phyloP scores from a whole-genome alignment of 2,797 vertebrate species.

The Typhlichthys subterraneus region DNA sequence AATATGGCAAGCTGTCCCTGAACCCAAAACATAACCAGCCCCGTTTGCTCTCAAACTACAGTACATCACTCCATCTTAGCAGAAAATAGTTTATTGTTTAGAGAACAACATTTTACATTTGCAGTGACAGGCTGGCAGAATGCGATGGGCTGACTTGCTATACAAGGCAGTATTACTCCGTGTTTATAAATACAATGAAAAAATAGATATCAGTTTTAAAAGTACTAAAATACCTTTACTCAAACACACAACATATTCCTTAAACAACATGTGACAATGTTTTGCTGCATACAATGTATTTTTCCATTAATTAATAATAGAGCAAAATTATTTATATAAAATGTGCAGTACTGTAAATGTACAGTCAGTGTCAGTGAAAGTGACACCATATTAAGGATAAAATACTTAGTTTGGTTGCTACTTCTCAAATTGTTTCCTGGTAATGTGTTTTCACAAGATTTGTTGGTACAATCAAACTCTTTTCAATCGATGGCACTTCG shows the following conservation, averaged over 20 bases:
- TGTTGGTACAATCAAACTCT: no score
- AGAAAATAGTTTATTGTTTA: constrained; percentile 33
- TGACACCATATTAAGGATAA: no score
- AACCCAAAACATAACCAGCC: constrained; percentile 19
- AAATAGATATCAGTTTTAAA: constrained; percentile 34
- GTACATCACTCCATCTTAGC: not conserved
- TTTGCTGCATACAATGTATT: not conserved
- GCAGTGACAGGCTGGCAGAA: constrained; percentile 44
- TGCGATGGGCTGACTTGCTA: constrained; percentile 44
- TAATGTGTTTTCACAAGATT: no score
- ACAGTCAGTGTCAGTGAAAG: no score
- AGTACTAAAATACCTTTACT: not conserved
- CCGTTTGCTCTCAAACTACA: constrained; percentile 32
- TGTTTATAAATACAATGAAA: constrained; percentile 49
- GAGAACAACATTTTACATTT: constrained; percentile 54
- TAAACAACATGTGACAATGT: not conserved
- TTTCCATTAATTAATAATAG: no score
- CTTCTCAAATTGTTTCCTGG: no score
- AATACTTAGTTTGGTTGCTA: no score
- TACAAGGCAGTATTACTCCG: constrained; percentile 52
- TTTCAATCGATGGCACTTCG: no score
- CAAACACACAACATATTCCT: no score
- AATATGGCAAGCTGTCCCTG: constrained; percentile 35
- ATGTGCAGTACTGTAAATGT: no score
- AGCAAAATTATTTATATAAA: no score